phyloP scores from a whole-genome alignment of 2,797 vertebrate species.

The Sandelia bainsii region DNA sequence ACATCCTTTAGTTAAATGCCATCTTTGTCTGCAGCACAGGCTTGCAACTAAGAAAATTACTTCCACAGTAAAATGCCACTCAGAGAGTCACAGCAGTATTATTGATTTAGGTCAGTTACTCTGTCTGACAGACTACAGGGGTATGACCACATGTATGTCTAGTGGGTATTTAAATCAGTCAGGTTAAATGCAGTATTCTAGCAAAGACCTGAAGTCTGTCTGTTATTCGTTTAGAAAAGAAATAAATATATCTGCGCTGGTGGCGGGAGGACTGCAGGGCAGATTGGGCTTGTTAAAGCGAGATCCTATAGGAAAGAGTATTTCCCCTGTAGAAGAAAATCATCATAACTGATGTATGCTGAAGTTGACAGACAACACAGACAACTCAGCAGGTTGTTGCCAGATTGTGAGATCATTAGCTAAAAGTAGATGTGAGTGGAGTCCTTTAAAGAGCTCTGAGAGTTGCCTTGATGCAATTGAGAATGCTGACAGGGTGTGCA shows the following conservation, averaged over 20 bases:
- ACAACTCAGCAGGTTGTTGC: slow-evolving; percentile 44
- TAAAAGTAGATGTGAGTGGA: slow-evolving; percentile 54
- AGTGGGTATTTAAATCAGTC: slow-evolving; percentile 42
- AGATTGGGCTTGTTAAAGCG: slow-evolving; percentile 33
- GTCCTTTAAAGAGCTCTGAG: slow-evolving; percentile 40
- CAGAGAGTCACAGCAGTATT: slow-evolving; percentile 21
- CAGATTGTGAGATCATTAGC: slow-evolving; percentile 64
- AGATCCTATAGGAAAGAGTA: slow-evolving; percentile 40
- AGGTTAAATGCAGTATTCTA: slow-evolving; percentile 30
- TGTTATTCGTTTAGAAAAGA: slow-evolving; percentile 26
- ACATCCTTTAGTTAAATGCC: slow-evolving; percentile 20
- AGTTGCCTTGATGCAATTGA: slow-evolving; percentile 9
- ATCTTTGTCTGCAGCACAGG: slow-evolving; percentile 12
- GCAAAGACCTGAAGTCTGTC: slow-evolving; percentile 5
- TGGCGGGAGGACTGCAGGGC: slow-evolving; percentile 25
- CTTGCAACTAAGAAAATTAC: slow-evolving; percentile 30
- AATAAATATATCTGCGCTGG: slow-evolving; percentile 6
- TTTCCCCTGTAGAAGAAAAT: slow-evolving; percentile 59
- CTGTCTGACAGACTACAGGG: slow-evolving; percentile 44
- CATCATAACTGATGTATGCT: slow-evolving; percentile 48
- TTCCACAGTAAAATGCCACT: slow-evolving; percentile 42
- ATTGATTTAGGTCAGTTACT: slow-evolving; percentile 44
- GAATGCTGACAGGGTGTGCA: slow-evolving; percentile 29
- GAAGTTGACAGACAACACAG: slow-evolving; percentile 61
- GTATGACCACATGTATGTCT: slow-evolving; percentile 36